Conservation (phyloP, 2,113 vertebrate species). For the Callaeas wilsoni region DNA sequence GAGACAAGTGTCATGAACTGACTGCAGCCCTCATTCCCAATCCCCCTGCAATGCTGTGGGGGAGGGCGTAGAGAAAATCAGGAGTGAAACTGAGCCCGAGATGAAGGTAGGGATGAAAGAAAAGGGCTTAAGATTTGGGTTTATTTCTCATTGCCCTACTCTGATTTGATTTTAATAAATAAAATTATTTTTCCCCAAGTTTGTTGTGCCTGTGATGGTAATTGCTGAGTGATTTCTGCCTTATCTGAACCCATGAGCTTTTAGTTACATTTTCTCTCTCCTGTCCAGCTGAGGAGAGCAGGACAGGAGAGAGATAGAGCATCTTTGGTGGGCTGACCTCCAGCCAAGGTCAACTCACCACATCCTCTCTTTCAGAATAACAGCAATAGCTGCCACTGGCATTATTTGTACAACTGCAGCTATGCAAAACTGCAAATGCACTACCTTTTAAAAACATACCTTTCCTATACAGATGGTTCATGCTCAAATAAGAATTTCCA, state of each 20-base stretch:
- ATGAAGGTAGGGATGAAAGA: rapidly evolving
- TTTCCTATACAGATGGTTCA: background rate
- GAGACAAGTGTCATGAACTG: background rate
- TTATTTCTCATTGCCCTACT: background rate
- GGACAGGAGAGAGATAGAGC: too few species aligned
- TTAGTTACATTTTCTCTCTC: background rate
- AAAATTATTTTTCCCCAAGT: background rate
- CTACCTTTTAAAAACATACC: background rate
- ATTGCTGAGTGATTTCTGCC: background rate
- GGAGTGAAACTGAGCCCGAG: background rate
- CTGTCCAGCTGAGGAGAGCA: background rate
- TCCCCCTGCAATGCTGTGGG: background rate
- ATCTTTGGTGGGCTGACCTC: background rate
- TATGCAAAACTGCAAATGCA: background rate
- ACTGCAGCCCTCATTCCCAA: background rate
- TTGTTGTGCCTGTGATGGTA: background rate
- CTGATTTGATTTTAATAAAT: background rate
- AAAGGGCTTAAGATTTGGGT: background rate
- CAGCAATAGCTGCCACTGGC: background rate
- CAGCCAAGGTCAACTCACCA: background rate
- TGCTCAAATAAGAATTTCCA: background rate
- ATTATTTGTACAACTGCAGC: background rate
- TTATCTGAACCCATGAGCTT: background rate
- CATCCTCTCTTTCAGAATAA: background rate
- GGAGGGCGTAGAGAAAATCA: background rate